These are phyloP conservation scores for Limanda limanda DNA, from an alignment of 2,113 vertebrate genomes.

Conservation along the genomic window DNA sequence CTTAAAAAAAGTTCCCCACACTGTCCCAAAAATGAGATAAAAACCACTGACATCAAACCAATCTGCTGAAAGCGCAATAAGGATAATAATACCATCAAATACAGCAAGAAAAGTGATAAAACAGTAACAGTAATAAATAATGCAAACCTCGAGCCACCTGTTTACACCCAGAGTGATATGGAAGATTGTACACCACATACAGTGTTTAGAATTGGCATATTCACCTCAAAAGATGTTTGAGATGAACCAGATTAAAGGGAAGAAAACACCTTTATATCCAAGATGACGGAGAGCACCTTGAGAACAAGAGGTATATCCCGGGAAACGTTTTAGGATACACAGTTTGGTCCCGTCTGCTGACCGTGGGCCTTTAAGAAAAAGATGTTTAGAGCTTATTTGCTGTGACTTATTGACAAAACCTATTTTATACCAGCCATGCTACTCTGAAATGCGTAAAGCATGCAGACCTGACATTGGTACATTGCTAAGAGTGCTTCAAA, in stretches of 20 bases:
- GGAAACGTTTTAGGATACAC: slow-evolving; percentile 28
- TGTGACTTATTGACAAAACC: slow-evolving; percentile 44
- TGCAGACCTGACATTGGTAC: slow-evolving; percentile 63
- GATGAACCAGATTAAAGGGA: slow-evolving; percentile 79
- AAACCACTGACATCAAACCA: slow-evolving; percentile 80
- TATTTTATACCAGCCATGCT: slow-evolving; percentile 53
- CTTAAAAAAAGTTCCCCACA: slow-evolving; percentile 46
- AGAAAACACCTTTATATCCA: slow-evolving; percentile 68
- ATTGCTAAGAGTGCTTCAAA: slow-evolving; percentile 56
- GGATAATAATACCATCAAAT: slow-evolving; percentile 81
- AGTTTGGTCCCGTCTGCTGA: slow-evolving; percentile 46
- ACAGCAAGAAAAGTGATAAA: slow-evolving; percentile 78
- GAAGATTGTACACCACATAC: slow-evolving; percentile 61
- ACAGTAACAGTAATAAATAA: slow-evolving; percentile 82
- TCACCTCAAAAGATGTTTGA: slow-evolving; percentile 58
- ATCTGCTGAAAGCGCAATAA: slow-evolving; percentile 77
- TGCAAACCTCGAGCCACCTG: slow-evolving; percentile 70
- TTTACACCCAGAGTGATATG: slow-evolving; percentile 66
- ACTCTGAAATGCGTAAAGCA: slow-evolving; percentile 69
- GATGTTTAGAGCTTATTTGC: slow-evolving; percentile 56
- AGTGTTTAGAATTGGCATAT: slow-evolving; percentile 47
- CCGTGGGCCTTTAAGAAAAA: background rate
- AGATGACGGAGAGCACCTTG: slow-evolving; percentile 69
- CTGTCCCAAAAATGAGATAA: slow-evolving; percentile 69
- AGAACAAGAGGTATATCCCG: slow-evolving; percentile 61